A percentile compares a stretch with the other conserved stretches of the same genome.
Evolutionary conservation across 2,888 invertebrate genomes (phyloP).

Genomic region (Candidula unifasciata): DNA sequence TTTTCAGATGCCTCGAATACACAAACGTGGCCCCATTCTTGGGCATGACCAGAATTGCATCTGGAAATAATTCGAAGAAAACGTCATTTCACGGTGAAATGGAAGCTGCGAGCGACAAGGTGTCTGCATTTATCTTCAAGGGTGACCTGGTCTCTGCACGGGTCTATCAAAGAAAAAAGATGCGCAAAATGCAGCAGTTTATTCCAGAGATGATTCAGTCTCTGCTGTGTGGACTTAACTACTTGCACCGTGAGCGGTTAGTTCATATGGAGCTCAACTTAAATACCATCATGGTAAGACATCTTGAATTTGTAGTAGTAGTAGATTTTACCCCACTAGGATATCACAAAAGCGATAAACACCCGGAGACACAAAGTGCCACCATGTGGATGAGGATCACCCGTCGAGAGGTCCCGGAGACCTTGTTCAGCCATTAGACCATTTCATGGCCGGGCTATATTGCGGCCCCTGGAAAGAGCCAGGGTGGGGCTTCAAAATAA

Average conservation of each 20-base stretch:
- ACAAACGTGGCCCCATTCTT: conserved; percentile 62
- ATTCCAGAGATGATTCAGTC: conserved; percentile 54
- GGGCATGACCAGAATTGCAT: conserved; percentile 60
- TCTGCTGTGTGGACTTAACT: conserved; percentile 61
- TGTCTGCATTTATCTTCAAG: conserved; percentile 62
- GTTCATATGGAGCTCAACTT: conserved; percentile 73
- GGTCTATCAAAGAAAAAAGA: conserved; percentile 45
- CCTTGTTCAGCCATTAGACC: too few species aligned
- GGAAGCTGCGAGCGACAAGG: conserved; percentile 41
- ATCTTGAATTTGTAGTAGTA: background rate
- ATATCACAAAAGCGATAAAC: too few species aligned
- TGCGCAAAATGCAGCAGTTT: conserved; percentile 22
- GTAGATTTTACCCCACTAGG: too few species aligned
- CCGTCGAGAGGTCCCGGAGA: too few species aligned
- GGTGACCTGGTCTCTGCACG: conserved; percentile 60
- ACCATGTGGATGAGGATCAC: too few species aligned
- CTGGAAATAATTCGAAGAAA: background rate
- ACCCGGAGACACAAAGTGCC: too few species aligned
- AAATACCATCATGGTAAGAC: conserved; percentile 71
- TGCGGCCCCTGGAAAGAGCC: too few species aligned
- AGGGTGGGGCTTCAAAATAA: too few species aligned
- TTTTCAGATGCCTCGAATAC: conserved; percentile 59
- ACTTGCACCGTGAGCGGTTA: conserved; percentile 68
- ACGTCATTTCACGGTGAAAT: background rate
- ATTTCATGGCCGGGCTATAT: too few species aligned